phyloP scores from a whole-genome alignment of 2,797 vertebrate species.

The Mus minutoides region DNA sequence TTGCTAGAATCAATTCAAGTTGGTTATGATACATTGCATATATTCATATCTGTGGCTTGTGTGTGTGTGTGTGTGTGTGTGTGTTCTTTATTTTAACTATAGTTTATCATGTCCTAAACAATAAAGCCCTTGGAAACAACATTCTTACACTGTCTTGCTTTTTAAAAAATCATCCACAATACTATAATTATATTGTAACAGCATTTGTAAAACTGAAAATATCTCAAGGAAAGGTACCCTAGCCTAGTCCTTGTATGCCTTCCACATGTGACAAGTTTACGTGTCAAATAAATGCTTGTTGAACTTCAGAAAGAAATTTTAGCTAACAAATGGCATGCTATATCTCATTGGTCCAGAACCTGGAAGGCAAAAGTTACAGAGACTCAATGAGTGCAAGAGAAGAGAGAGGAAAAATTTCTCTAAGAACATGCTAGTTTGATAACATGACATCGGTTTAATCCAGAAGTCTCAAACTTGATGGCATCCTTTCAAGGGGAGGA shows the following conservation, averaged over 20 bases:
- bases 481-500: background rate
- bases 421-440: background rate
- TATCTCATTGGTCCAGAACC: conserved; percentile 13
- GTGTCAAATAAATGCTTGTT: background rate
- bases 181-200: background rate
- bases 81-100: background rate
- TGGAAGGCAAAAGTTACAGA: background rate
- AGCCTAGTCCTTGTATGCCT: background rate
- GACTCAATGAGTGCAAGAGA: background rate
- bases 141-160: background rate
- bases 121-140: background rate
- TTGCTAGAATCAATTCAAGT: background rate
- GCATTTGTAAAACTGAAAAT: background rate
- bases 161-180: background rate
- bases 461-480: background rate
- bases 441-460: background rate
- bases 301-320: background rate
- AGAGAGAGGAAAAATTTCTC: background rate
- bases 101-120: background rate
- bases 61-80: no score
- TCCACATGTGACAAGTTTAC: background rate
- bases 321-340: conserved; percentile 13
- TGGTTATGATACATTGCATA: background rate
- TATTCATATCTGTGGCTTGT: background rate
- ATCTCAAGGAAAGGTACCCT: background rate